Percentiles rank a stretch among this genome's conserved stretches.
Conservation (phyloP, 2,888 invertebrate species). For the Chaetogeoica ovagalla region DNA sequence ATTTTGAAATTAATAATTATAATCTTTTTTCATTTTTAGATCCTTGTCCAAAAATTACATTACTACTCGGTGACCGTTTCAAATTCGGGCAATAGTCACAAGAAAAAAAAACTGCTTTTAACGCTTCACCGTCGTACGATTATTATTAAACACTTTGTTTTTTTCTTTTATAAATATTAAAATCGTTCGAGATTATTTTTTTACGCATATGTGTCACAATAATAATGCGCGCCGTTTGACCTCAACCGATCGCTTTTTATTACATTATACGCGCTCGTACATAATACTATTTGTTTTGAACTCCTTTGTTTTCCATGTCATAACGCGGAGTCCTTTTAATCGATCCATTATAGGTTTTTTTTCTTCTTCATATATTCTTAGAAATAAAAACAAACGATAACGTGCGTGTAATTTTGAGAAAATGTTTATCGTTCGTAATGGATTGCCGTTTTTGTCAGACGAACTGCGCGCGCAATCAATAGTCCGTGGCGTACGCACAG, state of each 20-base stretch:
- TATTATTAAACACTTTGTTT: background rate
- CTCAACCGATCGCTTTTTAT: background rate
- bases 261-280: no score
- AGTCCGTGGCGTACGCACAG: no score
- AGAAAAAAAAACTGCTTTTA: no score
- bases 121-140: no score
- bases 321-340: background rate
- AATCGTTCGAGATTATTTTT: background rate
- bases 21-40: no score
- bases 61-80: no score
- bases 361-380: background rate
- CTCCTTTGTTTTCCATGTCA: background rate
- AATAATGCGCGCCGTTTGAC: background rate
- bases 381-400: background rate
- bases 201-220: no score
- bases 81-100: no score
- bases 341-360: background rate
- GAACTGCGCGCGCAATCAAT: background rate
- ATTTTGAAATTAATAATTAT: no score
- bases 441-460: background rate
- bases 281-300: background rate
- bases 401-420: background rate
- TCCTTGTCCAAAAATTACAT: no score
- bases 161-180: background rate
- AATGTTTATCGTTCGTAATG: background rate